Evolutionary conservation across 2,113 vertebrate species (phyloP), one percentile per base, ranked within the genome.

Genomic region (Sebastes fasciatus): DNA sequence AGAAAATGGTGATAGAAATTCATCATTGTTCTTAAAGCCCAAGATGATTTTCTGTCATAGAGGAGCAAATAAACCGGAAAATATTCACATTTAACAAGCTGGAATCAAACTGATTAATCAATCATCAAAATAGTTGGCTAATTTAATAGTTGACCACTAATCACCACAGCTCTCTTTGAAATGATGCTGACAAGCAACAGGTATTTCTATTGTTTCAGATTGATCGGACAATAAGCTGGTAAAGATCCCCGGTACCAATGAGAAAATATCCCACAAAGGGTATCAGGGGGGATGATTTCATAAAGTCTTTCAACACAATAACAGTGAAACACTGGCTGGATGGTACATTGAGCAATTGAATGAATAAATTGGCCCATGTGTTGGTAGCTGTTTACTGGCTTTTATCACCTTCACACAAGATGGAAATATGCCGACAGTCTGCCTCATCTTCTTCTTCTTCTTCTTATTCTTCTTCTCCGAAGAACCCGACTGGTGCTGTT

Each of bases 311-410:
- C 8, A 34, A 63, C 16, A 52, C 19, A 70, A 26, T 40, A 48
- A 21, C 42, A 46, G 12, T 26, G 12, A 65, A 54, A 51, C 42
- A 40, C 12, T 34, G 14, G 26, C 57, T 26, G 10, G 34, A 73
- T 7, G 21, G 8, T 48, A 48, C 14, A 43, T 21, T 71, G 42
- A 26, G 26, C 13, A 57, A 6, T 48, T 62, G 11, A 74, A 71
- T 61, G 21, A 45, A 62, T 63, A 55, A 34, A 73, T 40, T 58
- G 17, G 21, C 68, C 64, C 57, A 3, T 64, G 14, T 63, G 48
- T 26, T 71, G 17, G 11, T 40, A 74, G 23, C 11, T 62, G 21
- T 77, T 67, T 72, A 63, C 26, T 61, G 46, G 34, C 52, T 49
- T 73, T 11, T 14, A 5, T 77, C 62, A 58, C 61, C 58, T 76